A percentile compares a stretch with the other conserved stretches of the same genome.
phyloP scores from a whole-genome alignment of 2,113 vertebrate species.

The Okapia johnstoni region DNA sequence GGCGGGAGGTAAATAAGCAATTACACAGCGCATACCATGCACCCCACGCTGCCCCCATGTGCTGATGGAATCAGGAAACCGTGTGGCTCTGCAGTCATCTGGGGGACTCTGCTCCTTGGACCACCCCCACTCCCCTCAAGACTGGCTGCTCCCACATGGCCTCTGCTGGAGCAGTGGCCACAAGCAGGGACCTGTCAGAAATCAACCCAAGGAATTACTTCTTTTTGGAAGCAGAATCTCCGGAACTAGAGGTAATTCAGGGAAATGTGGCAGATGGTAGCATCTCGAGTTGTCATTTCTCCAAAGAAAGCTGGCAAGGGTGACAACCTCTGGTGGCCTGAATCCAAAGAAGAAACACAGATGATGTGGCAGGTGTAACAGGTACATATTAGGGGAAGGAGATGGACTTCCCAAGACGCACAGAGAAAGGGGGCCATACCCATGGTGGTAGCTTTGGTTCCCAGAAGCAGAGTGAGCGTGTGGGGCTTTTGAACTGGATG shows the following conservation, averaged over 20 bases:
- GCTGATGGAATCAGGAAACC: background rate
- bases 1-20: slow-evolving; percentile 49
- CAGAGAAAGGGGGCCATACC: background rate
- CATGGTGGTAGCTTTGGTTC: accelerated
- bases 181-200: slow-evolving; percentile 9
- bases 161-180: background rate
- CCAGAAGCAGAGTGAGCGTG: background rate
- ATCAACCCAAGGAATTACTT: slow-evolving; percentile 18
- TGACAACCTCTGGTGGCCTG: slow-evolving; percentile 18
- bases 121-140: accelerated
- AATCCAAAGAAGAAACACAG: background rate
- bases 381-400: background rate
- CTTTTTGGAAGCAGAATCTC: slow-evolving; percentile 12
- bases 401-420: background rate
- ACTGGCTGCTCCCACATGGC: background rate
- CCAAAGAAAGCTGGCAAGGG: slow-evolving; percentile 18
- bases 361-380: background rate
- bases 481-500: background rate
- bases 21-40: background rate
- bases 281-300: slow-evolving; percentile 48
- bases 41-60: accelerated
- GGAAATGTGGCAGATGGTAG: slow-evolving; percentile 33
- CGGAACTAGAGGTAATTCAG: background rate
- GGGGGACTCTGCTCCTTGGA: background rate
- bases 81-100: accelerated